Conservation (phyloP, 2,797 vertebrate genomes). For the Pachyuromys duprasi region DNA sequence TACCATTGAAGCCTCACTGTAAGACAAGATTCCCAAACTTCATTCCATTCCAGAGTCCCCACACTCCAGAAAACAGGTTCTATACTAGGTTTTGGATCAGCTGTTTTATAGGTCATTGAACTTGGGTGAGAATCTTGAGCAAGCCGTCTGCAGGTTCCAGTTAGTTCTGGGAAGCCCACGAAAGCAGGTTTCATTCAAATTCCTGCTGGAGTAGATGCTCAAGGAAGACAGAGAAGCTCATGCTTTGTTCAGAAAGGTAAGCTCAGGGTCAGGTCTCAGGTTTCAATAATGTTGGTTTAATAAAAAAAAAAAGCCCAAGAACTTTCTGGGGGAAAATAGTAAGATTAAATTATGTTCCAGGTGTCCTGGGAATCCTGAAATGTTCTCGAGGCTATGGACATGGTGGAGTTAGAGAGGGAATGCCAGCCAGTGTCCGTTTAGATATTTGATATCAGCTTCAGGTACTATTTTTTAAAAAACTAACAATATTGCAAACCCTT, state of each 20-base stretch:
- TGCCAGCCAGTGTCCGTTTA: background rate
- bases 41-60: background rate
- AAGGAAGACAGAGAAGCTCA: background rate
- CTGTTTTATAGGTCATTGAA: background rate
- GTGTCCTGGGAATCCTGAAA: background rate
- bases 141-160: background rate
- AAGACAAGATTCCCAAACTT: background rate
- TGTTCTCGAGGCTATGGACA: background rate
- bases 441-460: background rate
- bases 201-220: background rate
- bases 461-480: background rate
- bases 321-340: conserved; percentile 44
- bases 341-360: conserved; percentile 26
- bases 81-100: background rate
- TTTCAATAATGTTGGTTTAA: conserved; percentile 7
- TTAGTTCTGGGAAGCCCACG: background rate
- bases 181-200: conserved; percentile 9
- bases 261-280: background rate
- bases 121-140: background rate
- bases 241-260: background rate
- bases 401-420: background rate
- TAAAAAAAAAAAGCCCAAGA: conserved; percentile 21
- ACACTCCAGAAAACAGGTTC: background rate
- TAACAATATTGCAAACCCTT: background rate
- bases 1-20: background rate